Percentiles rank a stretch among this genome's conserved stretches.
phyloP scores from a whole-genome alignment of 2,113 vertebrate genomes.

The Apistogramma diplotaenia region DNA sequence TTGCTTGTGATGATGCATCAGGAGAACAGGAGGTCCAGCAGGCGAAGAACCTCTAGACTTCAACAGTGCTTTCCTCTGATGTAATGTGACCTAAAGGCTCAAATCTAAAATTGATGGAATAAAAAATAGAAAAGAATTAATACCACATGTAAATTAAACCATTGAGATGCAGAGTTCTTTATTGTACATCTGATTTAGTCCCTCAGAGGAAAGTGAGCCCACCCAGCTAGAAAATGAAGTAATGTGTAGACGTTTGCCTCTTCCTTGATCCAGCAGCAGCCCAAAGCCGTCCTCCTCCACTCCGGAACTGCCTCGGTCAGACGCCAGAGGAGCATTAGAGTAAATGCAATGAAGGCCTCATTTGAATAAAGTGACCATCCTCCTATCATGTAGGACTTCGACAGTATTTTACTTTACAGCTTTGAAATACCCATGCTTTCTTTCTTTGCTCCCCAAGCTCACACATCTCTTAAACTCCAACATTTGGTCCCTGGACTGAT shows the following conservation, averaged over 20 bases:
- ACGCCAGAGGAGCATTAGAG: slow-evolving; percentile 18
- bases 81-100: not conserved
- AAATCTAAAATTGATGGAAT: not conserved
- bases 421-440: too few relatives aligned
- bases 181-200: slow-evolving; percentile 45
- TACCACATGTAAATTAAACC: slow-evolving; percentile 6
- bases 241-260: slow-evolving; percentile 28
- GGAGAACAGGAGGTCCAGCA: not conserved
- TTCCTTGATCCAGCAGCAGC: slow-evolving; percentile 38
- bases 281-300: slow-evolving; percentile 19
- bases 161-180: slow-evolving; percentile 36
- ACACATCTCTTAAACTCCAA: not conserved
- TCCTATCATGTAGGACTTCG: not conserved
- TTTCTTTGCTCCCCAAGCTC: not conserved
- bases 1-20: too few relatives aligned
- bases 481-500: not conserved
- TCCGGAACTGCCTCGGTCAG: slow-evolving; percentile 42
- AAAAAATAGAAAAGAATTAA: slow-evolving; percentile 5
- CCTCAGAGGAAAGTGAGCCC: slow-evolving; percentile 35
- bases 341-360: slow-evolving; percentile 37
- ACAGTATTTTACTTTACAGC: not conserved
- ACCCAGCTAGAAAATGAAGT: slow-evolving; percentile 61
- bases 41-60: not conserved
- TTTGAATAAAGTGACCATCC: slow-evolving; percentile 37
- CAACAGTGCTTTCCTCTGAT: not conserved